Evolutionary conservation across 1,140 invertebrate genomes (phyloP).

Genomic region (Nasonia longicornis): DNA sequence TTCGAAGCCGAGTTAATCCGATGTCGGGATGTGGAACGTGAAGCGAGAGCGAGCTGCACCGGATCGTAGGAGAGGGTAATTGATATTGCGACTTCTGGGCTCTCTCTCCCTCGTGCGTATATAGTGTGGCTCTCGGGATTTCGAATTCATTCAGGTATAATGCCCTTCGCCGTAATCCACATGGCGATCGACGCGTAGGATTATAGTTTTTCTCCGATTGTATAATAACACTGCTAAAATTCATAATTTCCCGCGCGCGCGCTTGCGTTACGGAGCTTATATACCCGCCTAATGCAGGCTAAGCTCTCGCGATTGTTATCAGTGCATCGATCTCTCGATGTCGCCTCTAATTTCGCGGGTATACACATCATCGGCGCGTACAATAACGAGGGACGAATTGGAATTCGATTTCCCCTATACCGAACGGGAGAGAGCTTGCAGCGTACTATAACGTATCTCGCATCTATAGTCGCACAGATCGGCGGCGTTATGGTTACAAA

Average conservation of each 20-base stretch:
- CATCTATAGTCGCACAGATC: background rate
- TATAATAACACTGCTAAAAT: too few species aligned
- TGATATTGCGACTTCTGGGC: constrained; percentile 40
- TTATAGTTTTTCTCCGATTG: too few species aligned
- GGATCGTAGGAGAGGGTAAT: constrained; percentile 30
- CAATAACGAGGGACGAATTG: background rate
- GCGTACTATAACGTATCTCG: background rate
- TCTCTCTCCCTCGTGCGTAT: background rate
- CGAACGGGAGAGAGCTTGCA: background rate
- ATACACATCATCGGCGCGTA: too few species aligned
- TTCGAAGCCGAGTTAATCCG: constrained; percentile 43
- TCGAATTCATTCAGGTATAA: constrained; percentile 42
- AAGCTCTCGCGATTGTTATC: background rate
- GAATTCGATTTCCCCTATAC: background rate
- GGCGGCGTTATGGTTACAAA: background rate
- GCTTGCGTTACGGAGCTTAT: background rate
- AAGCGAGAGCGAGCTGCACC: background rate
- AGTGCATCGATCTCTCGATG: background rate
- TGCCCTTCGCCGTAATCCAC: constrained; percentile 28
- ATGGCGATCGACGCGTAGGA: constrained; percentile 19
- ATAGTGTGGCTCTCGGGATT: constrained; percentile 13
- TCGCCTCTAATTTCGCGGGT: background rate
- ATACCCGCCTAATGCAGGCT: background rate
- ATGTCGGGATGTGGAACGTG: constrained; percentile 41
- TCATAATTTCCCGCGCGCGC: too few species aligned